Evolutionary conservation across 2,113 vertebrate species (phyloP).

Genomic region (Poicephalus meyeri): DNA sequence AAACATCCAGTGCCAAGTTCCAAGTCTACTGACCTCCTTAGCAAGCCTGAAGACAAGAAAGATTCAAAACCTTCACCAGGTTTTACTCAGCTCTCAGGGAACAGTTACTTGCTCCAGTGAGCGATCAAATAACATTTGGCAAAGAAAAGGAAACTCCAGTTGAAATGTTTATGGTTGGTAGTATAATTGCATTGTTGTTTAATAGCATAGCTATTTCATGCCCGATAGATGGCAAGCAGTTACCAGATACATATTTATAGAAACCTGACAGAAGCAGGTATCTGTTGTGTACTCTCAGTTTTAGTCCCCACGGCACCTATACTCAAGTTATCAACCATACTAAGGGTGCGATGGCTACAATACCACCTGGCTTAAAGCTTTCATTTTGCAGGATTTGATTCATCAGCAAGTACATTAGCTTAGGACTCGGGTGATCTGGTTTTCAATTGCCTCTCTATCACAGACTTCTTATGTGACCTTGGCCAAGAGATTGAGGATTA

Average conservation of each 20-base stretch:
- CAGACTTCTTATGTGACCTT: conserved; percentile 27
- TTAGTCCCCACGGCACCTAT: background rate
- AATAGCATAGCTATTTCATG: background rate
- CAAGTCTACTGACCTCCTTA: background rate
- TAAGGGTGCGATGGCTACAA: background rate
- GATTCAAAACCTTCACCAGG: background rate
- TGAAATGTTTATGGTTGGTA: background rate
- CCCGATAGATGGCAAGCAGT: background rate
- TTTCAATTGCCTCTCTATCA: background rate
- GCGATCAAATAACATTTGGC: background rate
- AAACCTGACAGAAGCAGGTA: conserved; percentile 5
- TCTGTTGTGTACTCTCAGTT: background rate
- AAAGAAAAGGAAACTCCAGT: background rate
- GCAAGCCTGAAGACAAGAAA: background rate
- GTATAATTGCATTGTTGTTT: background rate
- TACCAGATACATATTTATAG: conserved; percentile 24
- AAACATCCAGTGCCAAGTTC: background rate
- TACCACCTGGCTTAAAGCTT: background rate
- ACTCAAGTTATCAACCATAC: background rate
- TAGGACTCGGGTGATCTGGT: background rate
- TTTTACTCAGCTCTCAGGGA: background rate
- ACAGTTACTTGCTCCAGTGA: background rate
- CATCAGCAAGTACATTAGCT: background rate
- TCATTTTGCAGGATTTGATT: background rate
- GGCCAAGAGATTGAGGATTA: background rate